phyloP scores from a whole-genome alignment of 2,888 invertebrate genomes.

The Stenolophus ochropezus region DNA sequence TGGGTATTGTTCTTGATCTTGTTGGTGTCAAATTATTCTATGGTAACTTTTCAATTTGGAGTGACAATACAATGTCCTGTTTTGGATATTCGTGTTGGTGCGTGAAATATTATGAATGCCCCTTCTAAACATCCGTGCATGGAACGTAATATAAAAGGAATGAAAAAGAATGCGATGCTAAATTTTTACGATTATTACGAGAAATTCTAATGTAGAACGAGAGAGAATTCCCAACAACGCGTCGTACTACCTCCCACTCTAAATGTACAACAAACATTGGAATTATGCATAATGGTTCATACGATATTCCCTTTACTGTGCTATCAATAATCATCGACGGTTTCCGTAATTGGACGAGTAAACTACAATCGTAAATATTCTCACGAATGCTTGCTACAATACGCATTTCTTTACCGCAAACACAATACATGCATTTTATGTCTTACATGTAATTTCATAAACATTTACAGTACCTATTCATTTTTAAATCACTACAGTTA shows the following conservation, averaged over 20 bases:
- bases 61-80: too few relatives aligned
- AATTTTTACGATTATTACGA: slow-evolving; percentile 59
- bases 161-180: slow-evolving; percentile 58
- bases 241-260: slow-evolving; percentile 16
- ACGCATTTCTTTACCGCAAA: too few relatives aligned
- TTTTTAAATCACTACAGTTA: too few relatives aligned
- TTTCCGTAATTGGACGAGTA: not conserved
- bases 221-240: slow-evolving; percentile 40
- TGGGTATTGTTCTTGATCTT: too few relatives aligned
- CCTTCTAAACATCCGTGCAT: not conserved
- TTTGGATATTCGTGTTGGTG: not conserved
- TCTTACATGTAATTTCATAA: too few relatives aligned
- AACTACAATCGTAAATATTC: not conserved
- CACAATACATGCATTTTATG: too few relatives aligned
- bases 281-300: slow-evolving; percentile 54
- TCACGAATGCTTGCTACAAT: not conserved
- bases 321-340: not conserved
- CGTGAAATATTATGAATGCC: slow-evolving; percentile 2
- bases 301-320: not conserved
- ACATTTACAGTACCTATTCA: too few relatives aligned
- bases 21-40: too few relatives aligned
- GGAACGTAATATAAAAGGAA: slow-evolving; percentile 57
- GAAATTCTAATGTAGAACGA: slow-evolving; percentile 58
- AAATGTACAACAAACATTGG: slow-evolving; percentile 47
- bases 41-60: too few relatives aligned